A percentile compares a stretch with the other conserved stretches of the same genome.
Evolutionary conservation across 1,140 invertebrate genomes (phyloP).

Genomic region (Adelges cooleyi): DNA sequence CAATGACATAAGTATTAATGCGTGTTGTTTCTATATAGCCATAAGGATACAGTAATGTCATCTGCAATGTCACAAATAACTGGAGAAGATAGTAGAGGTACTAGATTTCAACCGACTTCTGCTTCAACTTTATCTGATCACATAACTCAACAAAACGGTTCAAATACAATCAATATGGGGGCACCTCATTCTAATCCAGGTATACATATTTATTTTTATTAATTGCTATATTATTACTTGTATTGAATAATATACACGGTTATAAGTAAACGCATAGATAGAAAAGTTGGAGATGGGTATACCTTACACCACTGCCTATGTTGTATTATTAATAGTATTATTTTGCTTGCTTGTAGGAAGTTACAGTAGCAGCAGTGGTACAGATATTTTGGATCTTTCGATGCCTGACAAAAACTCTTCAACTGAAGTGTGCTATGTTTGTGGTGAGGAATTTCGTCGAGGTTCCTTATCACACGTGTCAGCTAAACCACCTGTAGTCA

Average conservation of each 20-base stretch:
- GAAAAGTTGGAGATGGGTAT: too few species aligned
- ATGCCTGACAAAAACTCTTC: conserved; percentile 84
- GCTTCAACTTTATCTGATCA: conserved; percentile 17
- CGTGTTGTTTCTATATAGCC: background rate
- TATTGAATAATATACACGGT: background rate
- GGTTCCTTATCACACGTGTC: conserved; percentile 58
- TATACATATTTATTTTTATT: background rate
- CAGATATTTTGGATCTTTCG: conserved; percentile 71
- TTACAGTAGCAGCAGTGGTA: conserved; percentile 34
- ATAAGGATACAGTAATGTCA: conserved; percentile 25
- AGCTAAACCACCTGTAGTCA: conserved; percentile 43
- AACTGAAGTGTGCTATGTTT: conserved; percentile 78
- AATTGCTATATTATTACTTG: conserved; percentile 2
- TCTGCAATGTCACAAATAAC: conserved; percentile 28
- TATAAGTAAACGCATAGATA: too few species aligned
- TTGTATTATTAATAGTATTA: too few species aligned
- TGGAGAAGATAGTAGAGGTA: conserved; percentile 17
- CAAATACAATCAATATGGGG: conserved; percentile 12
- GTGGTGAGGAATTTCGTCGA: conserved; percentile 71
- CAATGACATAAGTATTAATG: too few species aligned
- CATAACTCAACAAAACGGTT: conserved; percentile 15
- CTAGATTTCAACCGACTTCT: conserved; percentile 11
- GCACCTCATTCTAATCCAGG: conserved; percentile 30
- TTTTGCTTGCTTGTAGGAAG: conserved; percentile 23
- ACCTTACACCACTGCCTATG: too few species aligned